phyloP scores from a whole-genome alignment of 1,140 invertebrate genomes.

The Drosophila pseudoobscura region DNA sequence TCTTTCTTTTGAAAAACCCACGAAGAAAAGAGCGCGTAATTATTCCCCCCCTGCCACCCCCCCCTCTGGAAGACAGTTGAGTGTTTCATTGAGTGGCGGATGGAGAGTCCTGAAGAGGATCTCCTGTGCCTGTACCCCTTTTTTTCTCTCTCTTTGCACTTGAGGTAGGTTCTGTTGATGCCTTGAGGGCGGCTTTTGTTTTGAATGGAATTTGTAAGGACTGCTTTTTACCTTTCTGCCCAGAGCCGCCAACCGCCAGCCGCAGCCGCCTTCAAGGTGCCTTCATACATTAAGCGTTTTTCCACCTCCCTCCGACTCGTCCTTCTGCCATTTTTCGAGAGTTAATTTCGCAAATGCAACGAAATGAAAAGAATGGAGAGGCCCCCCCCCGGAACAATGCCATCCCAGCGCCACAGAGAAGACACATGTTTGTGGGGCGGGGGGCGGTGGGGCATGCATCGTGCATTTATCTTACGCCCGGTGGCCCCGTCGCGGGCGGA shows the following conservation, averaged over 20 bases:
- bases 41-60: slow-evolving; percentile 17
- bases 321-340: slow-evolving; percentile 17
- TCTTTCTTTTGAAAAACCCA: too few species aligned
- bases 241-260: not conserved
- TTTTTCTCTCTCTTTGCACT: slow-evolving; percentile 43
- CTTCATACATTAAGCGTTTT: slow-evolving; percentile 60
- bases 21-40: slow-evolving; percentile 45
- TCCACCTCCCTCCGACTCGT: slow-evolving; percentile 9
- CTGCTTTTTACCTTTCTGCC: not conserved
- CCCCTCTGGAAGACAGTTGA: slow-evolving; percentile 20
- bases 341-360: slow-evolving; percentile 66
- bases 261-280: slow-evolving; percentile 21
- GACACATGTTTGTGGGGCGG: slow-evolving; percentile 23
- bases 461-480: slow-evolving; percentile 45
- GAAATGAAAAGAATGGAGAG: slow-evolving; percentile 5
- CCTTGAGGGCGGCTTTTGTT: slow-evolving; percentile 52
- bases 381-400: slow-evolving; percentile 3
- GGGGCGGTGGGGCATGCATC: too few species aligned
- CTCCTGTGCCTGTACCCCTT: slow-evolving; percentile 5
- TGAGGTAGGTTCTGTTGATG: slow-evolving; percentile 43
- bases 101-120: slow-evolving; percentile 44
- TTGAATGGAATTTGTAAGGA: slow-evolving; percentile 56
- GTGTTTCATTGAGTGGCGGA: slow-evolving; percentile 27
- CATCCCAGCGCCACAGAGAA: not conserved
- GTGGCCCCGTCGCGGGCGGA: too few species aligned